Base-by-base conservation (phyloP, 2,113 vertebrate genomes). In the Fulica atra region DNA sequence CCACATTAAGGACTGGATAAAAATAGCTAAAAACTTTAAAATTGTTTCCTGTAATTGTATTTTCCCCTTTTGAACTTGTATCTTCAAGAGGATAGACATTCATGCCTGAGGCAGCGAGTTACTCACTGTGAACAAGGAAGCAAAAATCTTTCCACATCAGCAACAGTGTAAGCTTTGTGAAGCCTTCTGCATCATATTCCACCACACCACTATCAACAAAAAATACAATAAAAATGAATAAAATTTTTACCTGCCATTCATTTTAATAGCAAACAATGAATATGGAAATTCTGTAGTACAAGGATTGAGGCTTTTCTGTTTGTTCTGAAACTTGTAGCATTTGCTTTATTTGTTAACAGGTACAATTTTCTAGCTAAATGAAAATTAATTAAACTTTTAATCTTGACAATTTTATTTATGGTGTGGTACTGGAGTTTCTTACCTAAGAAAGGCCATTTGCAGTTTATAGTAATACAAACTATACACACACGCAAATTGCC, bases 61-160 rank as follows among this genome's bases (percentile, higher is more conserved):
- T 85, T 85, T 94, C 78, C 77, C 78, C 81, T 93, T 94, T 84
- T 89, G 84, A 92, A 89, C 92, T 95, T 82, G 61, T 81, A 92
- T 85, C 77, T 96, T 96, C 81, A 85, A 73, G 84, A 93, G 29
- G 65, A 82, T 26, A 96, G 92, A 96, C 66, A 93, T 79, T 69
- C 57, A 72, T 46, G 91, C 86, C 88, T 59, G 69, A 64, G 86
- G 96, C 96, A 96, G 97, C 96, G 88, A 35, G 68, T 72, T 98
- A 99, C 98, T 99, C 97, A 99, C 99, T 99, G 91, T 99, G 99
- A 59, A 99, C 99, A 72, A 99, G 98, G 97, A 99, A 99, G 97
- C 99, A 99, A 95, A 99, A 99, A 87, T 99, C 99, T 94, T 99
- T 99, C 99, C 99, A 99, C 98, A 99, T 99, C 93, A 99, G 98